A percentile compares a stretch with the other conserved stretches of the same genome.
Conservation (phyloP, 1,140 invertebrate species). For the Drosophila nasuta region DNA sequence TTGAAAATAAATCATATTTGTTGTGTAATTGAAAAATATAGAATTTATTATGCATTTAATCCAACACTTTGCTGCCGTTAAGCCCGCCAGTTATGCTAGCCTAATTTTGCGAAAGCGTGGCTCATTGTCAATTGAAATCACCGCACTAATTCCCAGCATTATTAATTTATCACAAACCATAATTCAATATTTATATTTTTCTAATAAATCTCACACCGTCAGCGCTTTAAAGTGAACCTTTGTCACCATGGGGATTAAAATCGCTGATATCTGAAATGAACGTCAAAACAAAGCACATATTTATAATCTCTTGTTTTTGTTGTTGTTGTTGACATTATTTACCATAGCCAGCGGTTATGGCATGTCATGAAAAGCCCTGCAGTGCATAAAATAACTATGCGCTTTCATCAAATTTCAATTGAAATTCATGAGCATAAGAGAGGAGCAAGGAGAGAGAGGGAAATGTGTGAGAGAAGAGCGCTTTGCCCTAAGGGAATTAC, state of each 20-base stretch:
- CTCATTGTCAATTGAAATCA: background rate
- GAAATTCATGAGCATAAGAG: conserved; percentile 29
- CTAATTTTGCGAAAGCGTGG: background rate
- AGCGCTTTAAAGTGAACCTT: background rate
- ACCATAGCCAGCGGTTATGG: background rate
- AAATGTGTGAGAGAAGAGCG: background rate
- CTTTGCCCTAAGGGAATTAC: conserved; percentile 15
- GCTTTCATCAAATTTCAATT: conserved; percentile 46
- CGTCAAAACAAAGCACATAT: background rate
- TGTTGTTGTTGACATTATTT: conserved; percentile 16
- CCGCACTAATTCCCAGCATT: background rate
- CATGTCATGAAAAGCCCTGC: background rate
- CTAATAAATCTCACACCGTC: background rate
- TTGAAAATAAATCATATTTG: too few species aligned
- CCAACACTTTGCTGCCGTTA: too few species aligned
- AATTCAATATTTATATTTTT: background rate
- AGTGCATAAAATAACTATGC: conserved; percentile 4
- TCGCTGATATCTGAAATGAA: conserved; percentile 1
- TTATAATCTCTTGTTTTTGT: background rate
- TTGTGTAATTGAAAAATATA: background rate
- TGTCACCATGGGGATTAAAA: conserved; percentile 6
- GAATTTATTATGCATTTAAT: background rate
- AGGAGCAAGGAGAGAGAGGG: background rate
- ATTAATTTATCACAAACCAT: background rate
- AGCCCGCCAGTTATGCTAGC: background rate